Evolutionary conservation across 2,888 invertebrate species (phyloP).

Genomic region (Platycheirus rosarum): DNA sequence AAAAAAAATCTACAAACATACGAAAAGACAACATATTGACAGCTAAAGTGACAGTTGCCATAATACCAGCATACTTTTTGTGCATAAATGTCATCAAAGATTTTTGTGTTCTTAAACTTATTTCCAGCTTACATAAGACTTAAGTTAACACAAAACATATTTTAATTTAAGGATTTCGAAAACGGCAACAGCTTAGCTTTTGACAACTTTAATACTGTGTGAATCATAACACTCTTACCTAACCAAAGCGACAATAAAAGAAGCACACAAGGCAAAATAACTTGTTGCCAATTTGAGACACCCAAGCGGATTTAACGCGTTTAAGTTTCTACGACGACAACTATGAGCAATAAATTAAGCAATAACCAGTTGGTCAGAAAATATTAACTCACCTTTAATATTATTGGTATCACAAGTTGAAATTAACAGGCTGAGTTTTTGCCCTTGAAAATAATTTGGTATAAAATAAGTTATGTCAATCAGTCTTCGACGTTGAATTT

Average conservation of each 20-base stretch:
- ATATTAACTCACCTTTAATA: slow-evolving; percentile 53
- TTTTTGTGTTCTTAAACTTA: too few relatives aligned
- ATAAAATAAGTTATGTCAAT: slow-evolving; percentile 9
- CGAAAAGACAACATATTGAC: too few relatives aligned
- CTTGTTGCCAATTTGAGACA: slow-evolving; percentile 9
- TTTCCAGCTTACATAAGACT: too few relatives aligned
- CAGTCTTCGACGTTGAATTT: background rate
- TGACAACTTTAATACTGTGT: background rate
- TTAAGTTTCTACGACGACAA: background rate
- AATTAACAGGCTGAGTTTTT: slow-evolving; percentile 9
- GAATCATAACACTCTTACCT: slow-evolving; percentile 19
- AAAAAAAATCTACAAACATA: too few relatives aligned
- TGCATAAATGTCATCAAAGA: too few relatives aligned
- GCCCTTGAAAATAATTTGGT: slow-evolving; percentile 19
- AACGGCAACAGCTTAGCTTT: background rate
- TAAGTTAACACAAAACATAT: too few relatives aligned
- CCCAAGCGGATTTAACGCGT: slow-evolving; percentile 3
- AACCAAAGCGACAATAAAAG: background rate
- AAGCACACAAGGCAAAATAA: background rate
- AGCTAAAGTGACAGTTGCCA: too few relatives aligned
- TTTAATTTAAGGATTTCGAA: too few relatives aligned
- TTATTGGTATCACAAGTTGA: slow-evolving; percentile 20
- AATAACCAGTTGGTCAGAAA: slow-evolving; percentile 23
- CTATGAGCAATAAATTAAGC: background rate
- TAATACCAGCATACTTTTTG: too few relatives aligned